Base-by-base conservation (phyloP, 1,140 invertebrate species). In the Papilio dardanus region DNA sequence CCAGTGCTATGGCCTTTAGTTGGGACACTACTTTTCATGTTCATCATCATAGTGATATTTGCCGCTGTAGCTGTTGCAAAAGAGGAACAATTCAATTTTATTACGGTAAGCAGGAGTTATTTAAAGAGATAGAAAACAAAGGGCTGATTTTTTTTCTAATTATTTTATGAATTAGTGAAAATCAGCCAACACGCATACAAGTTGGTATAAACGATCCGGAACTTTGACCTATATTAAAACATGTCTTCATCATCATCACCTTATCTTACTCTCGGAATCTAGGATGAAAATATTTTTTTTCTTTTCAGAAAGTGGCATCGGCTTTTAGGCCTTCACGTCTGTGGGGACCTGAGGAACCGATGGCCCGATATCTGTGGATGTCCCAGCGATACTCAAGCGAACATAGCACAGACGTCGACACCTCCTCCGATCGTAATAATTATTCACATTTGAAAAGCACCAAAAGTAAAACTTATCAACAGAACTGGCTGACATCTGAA, bases 341-440 rank as follows among this genome's bases (percentile, higher is more conserved):
- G 31, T 93, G 91, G 91, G 91, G 91, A 19, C 91, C 91, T 31
- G 91, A 92, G 81, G 91, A 93, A 69, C 91, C 90, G 31, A 84
- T 91, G 81, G 83, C 88, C 0, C 75, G 92, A 76, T 93, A 93
- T 75, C 81, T 90, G 6, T 93, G 91, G 91, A 93, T 93, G 90
- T 91, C 90, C 4, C 89, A 89, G 82, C 79, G 90, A 77, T 88
- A 85, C 21, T 71, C 80, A 28, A 86, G 85, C 76, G 90, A 88
- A 78, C 76, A 80, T 10, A 86, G 81, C 76, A 82, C 82, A 16
- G 82, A 85, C 71, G 81, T 85, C 50, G 87, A 88, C 12, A 79
- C 77, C 2, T 80, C 76, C n/a, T 84, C 84, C 12, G 90, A 91
- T 54, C 83, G 78, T 16, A 87, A 83, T 40, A 87, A 86, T 75